Evolutionary conservation across 2,113 vertebrate genomes (phyloP), one percentile per base, ranked within the genome.

Genomic region (Setophaga kirtlandii): DNA sequence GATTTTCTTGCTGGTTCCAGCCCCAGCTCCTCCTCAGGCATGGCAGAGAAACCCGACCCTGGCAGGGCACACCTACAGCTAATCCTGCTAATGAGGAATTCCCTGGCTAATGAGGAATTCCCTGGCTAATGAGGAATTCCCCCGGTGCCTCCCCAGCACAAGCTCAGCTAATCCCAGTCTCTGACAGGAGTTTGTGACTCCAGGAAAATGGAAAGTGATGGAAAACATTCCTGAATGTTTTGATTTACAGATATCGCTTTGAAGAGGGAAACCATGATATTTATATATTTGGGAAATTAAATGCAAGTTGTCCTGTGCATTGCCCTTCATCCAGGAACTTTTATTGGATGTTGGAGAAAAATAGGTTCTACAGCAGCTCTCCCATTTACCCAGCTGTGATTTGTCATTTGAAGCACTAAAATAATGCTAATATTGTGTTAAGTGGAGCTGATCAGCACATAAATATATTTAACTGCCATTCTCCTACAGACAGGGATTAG

Each of bases 161-260:
- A 39, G 77, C 39, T n/a, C 94, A 83, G 63, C 78, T 83, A 93
- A 97, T 87, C 81, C 83, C 89, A 62, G 12, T 24, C 87, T 47
- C 69, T 18, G 25, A 11, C 42, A 46, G 65, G 14, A n/a, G 44
- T 4, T 33, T 37, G 12, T 42, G 15, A 39, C 39, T 15, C 69
- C 5, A 3, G 25, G 49, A 14, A 86, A 80, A 83, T 9, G 13
- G 35, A 17, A 93, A 74, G 44, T 37, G 86, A 60, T 37, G 41
- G 79, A 71, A 91, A 60, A 44, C 37, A 35, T 87, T 55, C 68
- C 63, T 60, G 24, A 78, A 23, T n/a, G 13, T 6, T 77, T 70
- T 31, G 79, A 86, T 83, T 77, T 81, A 37, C 25, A 56, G 78
- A 12, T 27, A 28, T 2, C 50, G 75, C 75, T 88, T 63, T 47